These are phyloP conservation scores for Alca torda DNA, from an alignment of 2,797 vertebrate species.

Conservation along the genomic window DNA sequence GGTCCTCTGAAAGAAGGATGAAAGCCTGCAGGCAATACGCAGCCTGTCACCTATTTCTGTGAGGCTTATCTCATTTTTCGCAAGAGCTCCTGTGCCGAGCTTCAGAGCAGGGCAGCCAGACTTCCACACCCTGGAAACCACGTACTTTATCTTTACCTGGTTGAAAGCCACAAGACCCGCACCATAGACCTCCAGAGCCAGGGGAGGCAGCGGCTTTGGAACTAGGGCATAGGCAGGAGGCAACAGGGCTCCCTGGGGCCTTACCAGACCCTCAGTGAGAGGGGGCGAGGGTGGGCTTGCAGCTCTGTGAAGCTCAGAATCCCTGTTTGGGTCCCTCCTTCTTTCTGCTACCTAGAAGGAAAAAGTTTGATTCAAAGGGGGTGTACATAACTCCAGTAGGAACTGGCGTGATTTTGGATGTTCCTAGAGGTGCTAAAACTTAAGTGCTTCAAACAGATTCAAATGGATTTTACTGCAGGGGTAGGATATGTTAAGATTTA, in stretches of 20 bases:
- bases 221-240: not conserved
- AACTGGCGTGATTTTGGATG: not conserved
- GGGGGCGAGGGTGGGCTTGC: not conserved
- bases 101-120: not conserved
- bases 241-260: not conserved
- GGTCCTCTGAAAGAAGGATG: not conserved
- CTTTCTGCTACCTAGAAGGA: not conserved
- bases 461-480: not conserved
- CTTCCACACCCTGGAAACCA: not conserved
- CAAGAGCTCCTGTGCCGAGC: not conserved
- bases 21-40: not conserved
- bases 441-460: not conserved
- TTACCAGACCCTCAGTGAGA: not conserved
- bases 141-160: not conserved
- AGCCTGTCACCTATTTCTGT: not conserved
- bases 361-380: not conserved
- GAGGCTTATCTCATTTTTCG: not conserved
- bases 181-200: not conserved
- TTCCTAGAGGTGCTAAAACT: not conserved
- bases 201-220: not conserved
- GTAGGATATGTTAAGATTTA: not conserved
- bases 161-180: not conserved
- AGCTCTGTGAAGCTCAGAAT: not conserved
- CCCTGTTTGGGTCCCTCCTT: not conserved
- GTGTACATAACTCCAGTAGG: not conserved